phyloP scores from a whole-genome alignment of 2,113 vertebrate species.

The Mobula hypostoma region DNA sequence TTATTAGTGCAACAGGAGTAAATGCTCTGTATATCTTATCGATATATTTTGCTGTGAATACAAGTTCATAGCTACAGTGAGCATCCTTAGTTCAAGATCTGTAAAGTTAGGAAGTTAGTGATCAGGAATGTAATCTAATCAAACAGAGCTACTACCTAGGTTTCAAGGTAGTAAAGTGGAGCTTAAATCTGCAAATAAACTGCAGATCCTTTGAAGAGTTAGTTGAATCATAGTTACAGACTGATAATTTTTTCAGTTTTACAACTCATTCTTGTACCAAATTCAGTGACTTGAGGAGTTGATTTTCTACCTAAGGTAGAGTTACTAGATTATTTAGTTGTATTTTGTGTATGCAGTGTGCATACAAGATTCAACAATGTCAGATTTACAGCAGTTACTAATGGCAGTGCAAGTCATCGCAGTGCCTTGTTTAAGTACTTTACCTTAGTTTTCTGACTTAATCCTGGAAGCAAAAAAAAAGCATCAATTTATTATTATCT shows the following conservation, averaged over 20 bases:
- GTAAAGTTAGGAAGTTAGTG: neutral
- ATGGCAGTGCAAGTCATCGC: neutral
- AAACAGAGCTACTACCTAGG: neutral
- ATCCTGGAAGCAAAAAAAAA: neutral
- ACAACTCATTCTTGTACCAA: neutral
- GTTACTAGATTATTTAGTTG: neutral
- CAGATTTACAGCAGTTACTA: neutral
- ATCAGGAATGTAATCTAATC: neutral
- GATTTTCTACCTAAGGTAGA: neutral
- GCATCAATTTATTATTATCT: neutral
- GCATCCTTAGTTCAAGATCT: neutral
- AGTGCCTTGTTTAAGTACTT: neutral
- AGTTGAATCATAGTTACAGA: neutral
- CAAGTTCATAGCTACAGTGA: neutral
- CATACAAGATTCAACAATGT: neutral
- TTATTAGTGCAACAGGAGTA: neutral
- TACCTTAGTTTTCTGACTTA: neutral
- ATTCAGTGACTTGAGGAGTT: neutral
- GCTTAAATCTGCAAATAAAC: neutral
- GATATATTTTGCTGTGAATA: neutral
- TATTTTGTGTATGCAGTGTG: neutral
- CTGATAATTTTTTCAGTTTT: neutral
- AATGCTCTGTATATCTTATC: neutral
- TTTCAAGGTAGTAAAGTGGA: neutral
- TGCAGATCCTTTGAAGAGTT: neutral